These are phyloP conservation scores for Beroe ovata DNA, from an alignment of 37 sponge, comb jelly and placozoan genomes.

Conservation along the genomic window DNA sequence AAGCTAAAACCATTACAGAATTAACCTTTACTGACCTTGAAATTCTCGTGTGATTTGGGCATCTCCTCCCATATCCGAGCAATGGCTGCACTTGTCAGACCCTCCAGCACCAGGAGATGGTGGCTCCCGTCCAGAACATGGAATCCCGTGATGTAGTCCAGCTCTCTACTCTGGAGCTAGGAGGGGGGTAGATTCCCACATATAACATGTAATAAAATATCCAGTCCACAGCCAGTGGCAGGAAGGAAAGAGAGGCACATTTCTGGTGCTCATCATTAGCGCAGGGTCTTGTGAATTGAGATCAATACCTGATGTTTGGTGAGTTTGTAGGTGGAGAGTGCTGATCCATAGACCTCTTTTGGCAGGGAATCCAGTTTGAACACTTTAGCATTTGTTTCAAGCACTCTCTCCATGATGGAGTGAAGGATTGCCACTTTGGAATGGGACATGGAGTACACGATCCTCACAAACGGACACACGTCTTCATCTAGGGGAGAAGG, in stretches of 20 bases:
- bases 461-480: conserved; percentile 80
- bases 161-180: neutral
- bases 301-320: conserved; percentile 67
- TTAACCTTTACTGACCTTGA: conserved; percentile 18
- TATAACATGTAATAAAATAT: no score
- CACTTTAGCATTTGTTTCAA: conserved; percentile 71
- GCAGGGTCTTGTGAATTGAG: neutral
- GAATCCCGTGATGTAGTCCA: conserved; percentile 77
- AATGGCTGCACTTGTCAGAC: conserved; percentile 72
- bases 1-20: no score
- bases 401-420: conserved; percentile 68
- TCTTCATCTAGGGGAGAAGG: neutral
- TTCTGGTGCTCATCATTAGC: no score
- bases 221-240: no score
- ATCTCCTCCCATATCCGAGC: conserved; percentile 73
- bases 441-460: conserved; percentile 75
- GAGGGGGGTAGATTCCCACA: neutral
- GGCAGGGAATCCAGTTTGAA: conserved; percentile 75
- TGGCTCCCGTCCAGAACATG: conserved; percentile 75
- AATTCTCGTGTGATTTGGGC: conserved; percentile 69
- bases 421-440: conserved; percentile 64
- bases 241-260: no score
- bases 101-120: conserved; percentile 86
- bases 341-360: conserved; percentile 66
- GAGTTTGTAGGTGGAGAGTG: conserved; percentile 90